These are phyloP conservation scores for Coboldia fuscipes DNA, from an alignment of 1,140 invertebrate species.

Conservation along the genomic window DNA sequence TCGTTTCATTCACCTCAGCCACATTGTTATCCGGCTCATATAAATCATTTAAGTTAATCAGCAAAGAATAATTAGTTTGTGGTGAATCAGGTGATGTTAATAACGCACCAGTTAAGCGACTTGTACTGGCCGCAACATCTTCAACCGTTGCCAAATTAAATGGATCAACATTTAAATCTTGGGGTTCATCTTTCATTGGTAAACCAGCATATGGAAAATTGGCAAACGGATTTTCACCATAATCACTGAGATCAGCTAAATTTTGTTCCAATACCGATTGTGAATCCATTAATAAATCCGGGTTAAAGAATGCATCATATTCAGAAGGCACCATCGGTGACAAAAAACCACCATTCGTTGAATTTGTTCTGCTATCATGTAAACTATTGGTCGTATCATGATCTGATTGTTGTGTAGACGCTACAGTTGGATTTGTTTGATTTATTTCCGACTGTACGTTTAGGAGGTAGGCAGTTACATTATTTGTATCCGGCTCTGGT, in stretches of 20 bases:
- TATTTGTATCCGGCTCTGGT: constrained; percentile 13
- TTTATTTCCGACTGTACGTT: constrained; percentile 19
- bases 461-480: constrained; percentile 33
- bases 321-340: constrained; percentile 2
- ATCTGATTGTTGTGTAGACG: constrained; percentile 5
- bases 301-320: constrained; percentile 13
- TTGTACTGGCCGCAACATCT: background rate
- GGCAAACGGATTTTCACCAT: constrained; percentile 12
- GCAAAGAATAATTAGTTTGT: background rate
- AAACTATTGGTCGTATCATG: background rate
- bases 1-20: background rate
- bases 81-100: background rate
- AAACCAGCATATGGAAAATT: constrained; percentile 13
- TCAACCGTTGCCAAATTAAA: background rate
- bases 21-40: background rate
- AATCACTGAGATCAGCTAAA: constrained; percentile 17
- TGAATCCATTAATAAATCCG: constrained; percentile 13
- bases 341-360: too few species aligned
- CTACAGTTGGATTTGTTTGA: constrained; percentile 16
- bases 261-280: constrained; percentile 19
- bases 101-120: background rate
- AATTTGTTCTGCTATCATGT: background rate
- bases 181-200: constrained; percentile 17
- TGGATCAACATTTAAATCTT: constrained; percentile 5
- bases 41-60: constrained; percentile 2